phyloP scores from a whole-genome alignment of 2,113 vertebrate genomes.

The Archilochus colubris region DNA sequence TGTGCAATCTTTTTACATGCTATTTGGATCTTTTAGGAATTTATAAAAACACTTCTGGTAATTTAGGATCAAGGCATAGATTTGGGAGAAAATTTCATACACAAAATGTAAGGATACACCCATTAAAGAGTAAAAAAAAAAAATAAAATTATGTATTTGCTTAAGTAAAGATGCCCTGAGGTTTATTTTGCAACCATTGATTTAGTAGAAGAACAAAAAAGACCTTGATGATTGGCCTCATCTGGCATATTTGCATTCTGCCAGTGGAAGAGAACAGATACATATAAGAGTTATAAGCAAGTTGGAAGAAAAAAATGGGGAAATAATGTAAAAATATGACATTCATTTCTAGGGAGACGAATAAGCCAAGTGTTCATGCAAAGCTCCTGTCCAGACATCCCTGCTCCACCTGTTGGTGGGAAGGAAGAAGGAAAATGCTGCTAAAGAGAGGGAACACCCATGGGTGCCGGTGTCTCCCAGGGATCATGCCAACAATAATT shows the following conservation, averaged over 20 bases:
- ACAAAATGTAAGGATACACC: neutral
- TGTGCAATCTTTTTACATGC: neutral
- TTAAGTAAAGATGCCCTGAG: neutral
- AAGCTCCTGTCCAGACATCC: neutral
- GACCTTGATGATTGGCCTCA: neutral
- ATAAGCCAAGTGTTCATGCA: neutral
- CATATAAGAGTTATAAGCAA: neutral
- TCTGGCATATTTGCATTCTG: neutral
- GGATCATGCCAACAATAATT: neutral
- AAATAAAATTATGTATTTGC: neutral
- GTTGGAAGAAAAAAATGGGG: neutral
- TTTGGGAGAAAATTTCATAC: neutral
- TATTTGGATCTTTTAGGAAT: neutral
- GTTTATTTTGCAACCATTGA: neutral
- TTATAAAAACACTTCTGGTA: neutral
- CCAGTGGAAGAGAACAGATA: neutral
- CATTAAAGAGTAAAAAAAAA: neutral
- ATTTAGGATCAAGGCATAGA: neutral
- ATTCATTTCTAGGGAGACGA: neutral
- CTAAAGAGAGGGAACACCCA: neutral
- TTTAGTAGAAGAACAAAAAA: neutral
- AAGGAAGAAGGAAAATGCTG: neutral
- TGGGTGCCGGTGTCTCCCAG: fast-evolving
- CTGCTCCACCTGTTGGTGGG: slow-evolving; percentile 8
- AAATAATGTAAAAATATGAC: neutral